phyloP scores from a whole-genome alignment of 2,797 vertebrate species.

The Poecile montanus region DNA sequence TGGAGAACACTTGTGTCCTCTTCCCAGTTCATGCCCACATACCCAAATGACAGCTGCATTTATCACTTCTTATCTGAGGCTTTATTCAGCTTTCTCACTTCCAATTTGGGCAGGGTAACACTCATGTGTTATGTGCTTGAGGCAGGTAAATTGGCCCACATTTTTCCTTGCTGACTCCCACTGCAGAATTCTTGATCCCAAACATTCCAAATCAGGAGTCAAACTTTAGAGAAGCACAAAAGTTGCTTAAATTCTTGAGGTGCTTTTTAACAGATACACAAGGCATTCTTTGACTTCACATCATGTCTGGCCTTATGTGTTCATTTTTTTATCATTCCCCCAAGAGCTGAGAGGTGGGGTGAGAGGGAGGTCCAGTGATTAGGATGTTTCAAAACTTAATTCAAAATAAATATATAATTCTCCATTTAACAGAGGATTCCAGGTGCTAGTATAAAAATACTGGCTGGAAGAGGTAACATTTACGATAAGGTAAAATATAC shows the following conservation, averaged over 20 bases:
- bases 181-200: not conserved
- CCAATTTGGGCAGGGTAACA: not conserved
- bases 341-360: not conserved
- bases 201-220: not conserved
- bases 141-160: not conserved
- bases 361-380: not conserved
- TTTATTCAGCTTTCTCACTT: not conserved
- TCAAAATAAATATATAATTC: not conserved
- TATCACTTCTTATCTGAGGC: not conserved
- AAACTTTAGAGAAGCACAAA: not conserved
- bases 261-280: not conserved
- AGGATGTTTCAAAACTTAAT: not conserved
- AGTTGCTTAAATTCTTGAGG: not conserved
- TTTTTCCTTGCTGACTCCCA: not conserved
- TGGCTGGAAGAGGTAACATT: not conserved
- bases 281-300: not conserved
- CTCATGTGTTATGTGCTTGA: not conserved
- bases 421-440: not conserved
- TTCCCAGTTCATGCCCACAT: rapidly evolving
- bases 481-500: not conserved
- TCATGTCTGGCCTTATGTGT: rapidly evolving
- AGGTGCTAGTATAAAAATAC: not conserved
- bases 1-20: not conserved
- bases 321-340: not conserved
- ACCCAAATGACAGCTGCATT: not conserved